These are phyloP conservation scores for Anagyrus pseudococci DNA, from an alignment of 2,888 invertebrate genomes.

Conservation along the genomic window DNA sequence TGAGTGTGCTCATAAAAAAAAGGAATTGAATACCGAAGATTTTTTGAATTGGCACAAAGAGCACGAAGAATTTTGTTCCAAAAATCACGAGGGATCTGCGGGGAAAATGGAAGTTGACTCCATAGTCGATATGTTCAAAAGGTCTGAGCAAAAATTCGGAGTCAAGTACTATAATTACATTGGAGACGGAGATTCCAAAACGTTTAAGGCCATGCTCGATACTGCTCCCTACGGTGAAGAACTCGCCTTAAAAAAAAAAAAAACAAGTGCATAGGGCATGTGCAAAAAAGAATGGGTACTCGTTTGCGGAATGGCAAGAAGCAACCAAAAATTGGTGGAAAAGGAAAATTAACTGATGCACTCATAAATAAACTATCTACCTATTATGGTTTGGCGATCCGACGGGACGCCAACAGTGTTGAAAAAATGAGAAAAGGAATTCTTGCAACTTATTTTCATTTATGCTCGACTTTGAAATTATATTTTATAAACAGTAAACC, in stretches of 20 bases:
- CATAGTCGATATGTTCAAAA: constrained; percentile 4
- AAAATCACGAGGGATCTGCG: constrained; percentile 2
- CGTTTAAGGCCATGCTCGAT: neutral
- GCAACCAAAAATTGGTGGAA: constrained; percentile 2
- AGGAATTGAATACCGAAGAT: too few relatives aligned
- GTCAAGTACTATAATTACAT: constrained; percentile 3
- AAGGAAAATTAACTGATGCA: neutral
- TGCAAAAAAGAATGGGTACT: constrained; percentile 5
- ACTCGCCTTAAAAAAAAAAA: constrained; percentile 1
- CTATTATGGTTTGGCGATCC: constrained; percentile 3
- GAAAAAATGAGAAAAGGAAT: too few relatives aligned
- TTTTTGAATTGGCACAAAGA: constrained; percentile 2
- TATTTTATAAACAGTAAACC: too few relatives aligned
- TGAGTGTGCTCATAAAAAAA: too few relatives aligned
- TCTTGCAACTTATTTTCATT: too few relatives aligned
- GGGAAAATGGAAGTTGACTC: constrained; percentile 14
- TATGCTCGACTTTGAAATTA: too few relatives aligned
- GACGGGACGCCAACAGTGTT: neutral
- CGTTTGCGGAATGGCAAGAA: neutral
- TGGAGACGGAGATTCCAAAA: constrained; percentile 12
- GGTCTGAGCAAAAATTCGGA: neutral
- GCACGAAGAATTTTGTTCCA: neutral
- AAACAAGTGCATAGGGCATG: neutral
- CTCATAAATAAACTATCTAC: neutral
- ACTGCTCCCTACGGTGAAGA: neutral